These are phyloP conservation scores for Sorex araneus DNA, from an alignment of 2,113 vertebrate species.

Conservation along the genomic window DNA sequence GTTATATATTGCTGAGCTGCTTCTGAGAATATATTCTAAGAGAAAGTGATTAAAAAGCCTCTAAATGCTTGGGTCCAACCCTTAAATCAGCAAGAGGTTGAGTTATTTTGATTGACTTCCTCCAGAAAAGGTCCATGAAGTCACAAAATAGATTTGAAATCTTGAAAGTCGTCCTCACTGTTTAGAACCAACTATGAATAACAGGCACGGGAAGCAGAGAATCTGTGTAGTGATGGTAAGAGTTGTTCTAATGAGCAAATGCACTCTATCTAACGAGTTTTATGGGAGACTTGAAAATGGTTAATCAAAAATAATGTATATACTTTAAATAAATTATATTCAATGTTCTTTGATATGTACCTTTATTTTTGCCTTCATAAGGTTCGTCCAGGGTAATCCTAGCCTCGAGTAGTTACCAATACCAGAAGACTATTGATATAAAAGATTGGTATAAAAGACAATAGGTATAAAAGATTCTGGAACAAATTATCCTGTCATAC, in stretches of 20 bases:
- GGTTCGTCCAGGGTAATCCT: no score
- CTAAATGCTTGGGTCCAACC: background rate
- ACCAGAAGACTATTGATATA: no score
- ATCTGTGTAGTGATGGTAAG: background rate
- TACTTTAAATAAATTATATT: background rate
- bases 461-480: no score
- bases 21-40: background rate
- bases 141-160: background rate
- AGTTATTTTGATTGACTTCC: background rate
- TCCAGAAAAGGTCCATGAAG: background rate
- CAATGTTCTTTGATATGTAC: background rate
- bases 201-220: background rate
- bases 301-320: background rate
- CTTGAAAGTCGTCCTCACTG: background rate
- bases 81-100: background rate
- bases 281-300: background rate
- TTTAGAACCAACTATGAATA: fast-evolving
- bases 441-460: no score
- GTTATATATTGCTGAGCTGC: background rate
- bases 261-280: background rate
- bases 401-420: no score
- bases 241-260: background rate
- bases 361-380: background rate
- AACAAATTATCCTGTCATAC: no score
- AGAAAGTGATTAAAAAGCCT: no score